Base-by-base conservation (phyloP, 2,797 vertebrate species). In the Carapus acus region DNA sequence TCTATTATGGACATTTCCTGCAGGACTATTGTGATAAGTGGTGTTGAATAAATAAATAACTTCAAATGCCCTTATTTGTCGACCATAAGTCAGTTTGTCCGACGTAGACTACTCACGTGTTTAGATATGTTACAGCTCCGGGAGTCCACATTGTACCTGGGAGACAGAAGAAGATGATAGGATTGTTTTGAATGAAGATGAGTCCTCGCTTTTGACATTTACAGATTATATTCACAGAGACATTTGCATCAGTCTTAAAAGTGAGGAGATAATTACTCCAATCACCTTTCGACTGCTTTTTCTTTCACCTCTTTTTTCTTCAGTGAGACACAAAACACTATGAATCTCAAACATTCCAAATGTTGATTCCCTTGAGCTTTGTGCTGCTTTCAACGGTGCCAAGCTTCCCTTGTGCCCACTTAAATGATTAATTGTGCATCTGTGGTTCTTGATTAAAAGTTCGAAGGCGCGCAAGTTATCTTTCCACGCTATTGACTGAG, bases 101-200 rank as follows among this genome's bases (percentile, higher is more conserved):
- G 6, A 36, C 18, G 54, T 38, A 59, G 4, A 59, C 40, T n/a
- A 79, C 94, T 91, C 85, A 98, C 96, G 50, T 93, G 89, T 85
- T 98, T 98, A 69, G 94, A 92, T 76, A 94, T 83, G 65, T 94
- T 97, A 69, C 90, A 91, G 86, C 90, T 94, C 87, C 91, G 91
- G 64, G 94, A 94, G 77, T 98, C 95, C 64, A 97, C 90, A 38
- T 94, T 96, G 86, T 96, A 98, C 77, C 96, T 98, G 79, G 1
- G 50, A 69, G 55, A 69, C 71, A 48, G 2, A 63, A 27, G 31
- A 4, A 16, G 11, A 14, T 24, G 16, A 44, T 7, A 5, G 7
- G 27, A 20, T 33, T 6, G 6, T 14, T 13, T 8, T 2, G 4
- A 7, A 14, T 17, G 24, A 42, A n/a, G 1, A 13, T 8, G 40